Conservation (phyloP, 2,113 vertebrate genomes). For the Macquaria ambigua region DNA sequence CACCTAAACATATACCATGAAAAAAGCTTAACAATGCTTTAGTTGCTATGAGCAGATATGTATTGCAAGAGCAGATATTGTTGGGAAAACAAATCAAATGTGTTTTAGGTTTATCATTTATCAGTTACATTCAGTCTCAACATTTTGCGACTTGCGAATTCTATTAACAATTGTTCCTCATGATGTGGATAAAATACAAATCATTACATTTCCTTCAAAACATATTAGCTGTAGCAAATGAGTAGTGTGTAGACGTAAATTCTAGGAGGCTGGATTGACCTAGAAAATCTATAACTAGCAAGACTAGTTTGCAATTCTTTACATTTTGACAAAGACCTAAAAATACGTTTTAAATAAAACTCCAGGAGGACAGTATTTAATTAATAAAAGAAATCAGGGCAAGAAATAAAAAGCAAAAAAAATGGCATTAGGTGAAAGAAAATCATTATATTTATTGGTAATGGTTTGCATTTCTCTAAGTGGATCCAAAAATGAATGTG, state of each 20-base stretch:
- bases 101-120: too few relatives aligned
- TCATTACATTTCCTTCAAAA: background rate
- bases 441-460: background rate
- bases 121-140: background rate
- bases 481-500: background rate
- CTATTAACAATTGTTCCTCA: too few relatives aligned
- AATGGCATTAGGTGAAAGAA: background rate
- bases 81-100: too few relatives aligned
- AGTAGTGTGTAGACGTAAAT: background rate
- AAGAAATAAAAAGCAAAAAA: background rate
- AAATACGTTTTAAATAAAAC: background rate
- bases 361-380: background rate
- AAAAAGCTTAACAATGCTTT: too few relatives aligned
- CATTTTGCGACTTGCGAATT: background rate
- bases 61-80: too few relatives aligned
- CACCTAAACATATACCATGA: background rate
- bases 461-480: background rate
- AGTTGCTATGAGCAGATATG: too few relatives aligned
- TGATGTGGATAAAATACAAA: background rate
- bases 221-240: background rate
- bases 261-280: background rate
- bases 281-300: background rate
- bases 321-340: background rate
- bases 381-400: background rate
- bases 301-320: background rate